A percentile compares a stretch with the other conserved stretches of the same genome.
phyloP scores from a whole-genome alignment of 2,797 vertebrate species.

The Todus mexicanus region DNA sequence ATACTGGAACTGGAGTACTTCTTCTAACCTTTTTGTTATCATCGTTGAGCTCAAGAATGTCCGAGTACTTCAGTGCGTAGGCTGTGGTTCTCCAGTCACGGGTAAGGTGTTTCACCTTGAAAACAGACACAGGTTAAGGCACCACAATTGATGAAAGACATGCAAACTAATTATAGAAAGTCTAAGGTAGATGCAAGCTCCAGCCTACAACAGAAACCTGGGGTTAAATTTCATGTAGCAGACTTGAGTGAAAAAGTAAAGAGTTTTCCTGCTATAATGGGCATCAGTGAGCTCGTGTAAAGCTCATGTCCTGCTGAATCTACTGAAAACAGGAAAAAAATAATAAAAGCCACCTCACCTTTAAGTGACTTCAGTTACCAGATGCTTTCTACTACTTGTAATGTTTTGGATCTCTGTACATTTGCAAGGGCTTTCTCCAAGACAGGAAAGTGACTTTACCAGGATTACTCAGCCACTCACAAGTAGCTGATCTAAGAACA shows the following conservation, averaged over 20 bases:
- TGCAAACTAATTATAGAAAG: background rate
- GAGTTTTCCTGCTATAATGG: background rate
- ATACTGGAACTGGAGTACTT: conserved; percentile 85
- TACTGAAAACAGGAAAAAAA: background rate
- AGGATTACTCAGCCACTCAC: background rate
- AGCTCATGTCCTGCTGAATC: background rate
- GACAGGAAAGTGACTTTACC: background rate
- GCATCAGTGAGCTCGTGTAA: background rate
- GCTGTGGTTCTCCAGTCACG: conserved; percentile 97
- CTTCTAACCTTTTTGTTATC: conserved; percentile 93
- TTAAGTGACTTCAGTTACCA: background rate
- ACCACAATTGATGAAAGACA: background rate
- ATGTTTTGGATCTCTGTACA: background rate
- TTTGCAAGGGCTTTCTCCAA: background rate
- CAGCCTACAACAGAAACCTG: background rate
- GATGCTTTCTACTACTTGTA: background rate
- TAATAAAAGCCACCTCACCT: no score
- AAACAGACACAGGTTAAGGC: background rate
- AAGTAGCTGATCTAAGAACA: background rate
- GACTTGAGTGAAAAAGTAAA: background rate
- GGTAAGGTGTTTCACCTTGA: conserved; percentile 94
- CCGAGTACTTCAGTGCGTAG: conserved; percentile 87
- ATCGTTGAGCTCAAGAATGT: conserved; percentile 88
- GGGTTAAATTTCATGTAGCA: background rate
- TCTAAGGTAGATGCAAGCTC: background rate